phyloP scores from a whole-genome alignment of 1,140 invertebrate genomes.

The Leptinotarsa lineolata region DNA sequence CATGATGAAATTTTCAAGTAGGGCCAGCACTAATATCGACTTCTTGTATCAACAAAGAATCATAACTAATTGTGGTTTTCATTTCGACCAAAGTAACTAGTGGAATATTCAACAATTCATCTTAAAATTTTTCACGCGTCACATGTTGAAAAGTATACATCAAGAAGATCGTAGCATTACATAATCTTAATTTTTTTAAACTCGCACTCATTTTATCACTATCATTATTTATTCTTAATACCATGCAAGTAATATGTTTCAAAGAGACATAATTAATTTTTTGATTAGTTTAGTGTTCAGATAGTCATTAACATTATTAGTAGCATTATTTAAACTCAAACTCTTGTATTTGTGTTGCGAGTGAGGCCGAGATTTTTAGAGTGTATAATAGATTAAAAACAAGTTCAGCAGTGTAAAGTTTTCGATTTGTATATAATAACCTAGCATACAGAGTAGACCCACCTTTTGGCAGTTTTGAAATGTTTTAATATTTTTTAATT shows the following conservation, averaged over 20 bases:
- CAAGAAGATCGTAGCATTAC: background rate
- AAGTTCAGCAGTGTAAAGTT: conserved; percentile 34
- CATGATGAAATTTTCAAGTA: too few relatives aligned
- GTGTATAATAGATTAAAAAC: conserved; percentile 32
- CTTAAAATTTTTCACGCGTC: too few relatives aligned
- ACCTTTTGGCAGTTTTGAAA: background rate
- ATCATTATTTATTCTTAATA: conserved; percentile 45
- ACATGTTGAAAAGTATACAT: background rate
- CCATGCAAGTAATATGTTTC: conserved; percentile 41
- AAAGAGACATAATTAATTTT: conserved; percentile 33
- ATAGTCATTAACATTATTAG: conserved; percentile 35
- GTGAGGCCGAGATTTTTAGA: conserved; percentile 38
- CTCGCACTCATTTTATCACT: conserved; percentile 35
- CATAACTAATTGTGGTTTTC: too few relatives aligned
- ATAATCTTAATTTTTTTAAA: conserved; percentile 27
- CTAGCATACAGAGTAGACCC: conserved; percentile 18
- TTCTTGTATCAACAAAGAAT: too few relatives aligned
- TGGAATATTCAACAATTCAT: too few relatives aligned
- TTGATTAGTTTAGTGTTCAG: conserved; percentile 40
- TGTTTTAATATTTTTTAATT: background rate
- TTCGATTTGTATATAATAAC: conserved; percentile 17
- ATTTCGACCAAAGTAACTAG: too few relatives aligned
- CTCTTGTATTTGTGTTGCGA: conserved; percentile 15
- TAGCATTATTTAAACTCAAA: conserved; percentile 5
- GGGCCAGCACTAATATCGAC: too few relatives aligned